Conservation (phyloP, 2,888 invertebrate species). For the Epirrhoe alternata region DNA sequence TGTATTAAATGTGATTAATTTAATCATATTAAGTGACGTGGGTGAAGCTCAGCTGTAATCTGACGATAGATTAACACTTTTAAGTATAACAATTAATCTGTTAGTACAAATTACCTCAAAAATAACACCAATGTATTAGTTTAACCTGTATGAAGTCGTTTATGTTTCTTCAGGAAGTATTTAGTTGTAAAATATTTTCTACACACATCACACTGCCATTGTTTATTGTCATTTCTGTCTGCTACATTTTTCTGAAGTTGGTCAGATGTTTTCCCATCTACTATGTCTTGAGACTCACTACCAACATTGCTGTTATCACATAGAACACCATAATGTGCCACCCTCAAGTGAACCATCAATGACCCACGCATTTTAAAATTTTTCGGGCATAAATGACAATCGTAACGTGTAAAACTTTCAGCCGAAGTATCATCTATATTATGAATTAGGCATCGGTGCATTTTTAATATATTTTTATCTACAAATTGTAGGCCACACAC, state of each 20-base stretch:
- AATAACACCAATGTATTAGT: constrained; percentile 71
- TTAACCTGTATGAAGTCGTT: constrained; percentile 92
- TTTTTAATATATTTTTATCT: constrained; percentile 88
- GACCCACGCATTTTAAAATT: constrained; percentile 93
- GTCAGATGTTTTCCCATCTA: constrained; percentile 46
- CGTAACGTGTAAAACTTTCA: constrained; percentile 79
- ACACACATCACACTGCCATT: constrained; percentile 95
- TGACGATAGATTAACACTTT: constrained; percentile 2
- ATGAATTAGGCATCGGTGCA: constrained; percentile 91
- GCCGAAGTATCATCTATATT: constrained; percentile 71
- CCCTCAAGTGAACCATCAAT: constrained; percentile 91
- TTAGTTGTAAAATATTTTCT: constrained; percentile 94
- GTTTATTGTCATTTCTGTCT: constrained; percentile 87
- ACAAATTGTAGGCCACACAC: constrained; percentile 90
- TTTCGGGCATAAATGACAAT: constrained; percentile 92
- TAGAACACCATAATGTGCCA: constrained; percentile 89
- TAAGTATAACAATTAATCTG: constrained; percentile 53
- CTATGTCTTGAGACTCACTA: constrained; percentile 44
- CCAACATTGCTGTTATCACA: constrained; percentile 54
- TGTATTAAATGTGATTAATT: constrained; percentile 33
- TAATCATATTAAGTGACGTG: constrained; percentile 14
- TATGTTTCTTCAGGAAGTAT: constrained; percentile 95
- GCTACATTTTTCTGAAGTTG: constrained; percentile 54
- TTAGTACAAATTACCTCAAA: constrained; percentile 80
- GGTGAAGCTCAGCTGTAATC: constrained; percentile 25